Evolutionary conservation across 2,888 invertebrate species (phyloP).

Genomic region (Synergus itoensis): DNA sequence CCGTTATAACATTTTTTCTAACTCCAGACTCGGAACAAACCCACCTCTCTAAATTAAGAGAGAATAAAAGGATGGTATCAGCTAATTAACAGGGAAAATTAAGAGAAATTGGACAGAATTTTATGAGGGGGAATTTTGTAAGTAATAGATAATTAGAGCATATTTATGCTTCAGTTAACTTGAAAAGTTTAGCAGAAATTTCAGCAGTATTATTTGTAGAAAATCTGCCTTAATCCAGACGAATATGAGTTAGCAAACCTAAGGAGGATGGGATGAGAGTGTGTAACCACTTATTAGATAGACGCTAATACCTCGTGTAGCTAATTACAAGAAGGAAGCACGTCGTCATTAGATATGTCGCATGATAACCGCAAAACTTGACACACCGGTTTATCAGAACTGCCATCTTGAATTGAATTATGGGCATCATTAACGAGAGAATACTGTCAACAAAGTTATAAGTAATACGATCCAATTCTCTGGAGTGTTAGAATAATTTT

Average conservation of each 20-base stretch:
- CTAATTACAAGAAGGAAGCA: constrained; percentile 65
- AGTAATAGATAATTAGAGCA: not conserved
- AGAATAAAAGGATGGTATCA: too few species aligned
- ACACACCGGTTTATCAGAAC: constrained; percentile 44
- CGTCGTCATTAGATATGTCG: constrained; percentile 59
- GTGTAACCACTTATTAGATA: constrained; percentile 55
- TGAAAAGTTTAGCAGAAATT: not conserved
- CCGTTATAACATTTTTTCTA: not conserved
- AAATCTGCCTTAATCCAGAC: constrained; percentile 4
- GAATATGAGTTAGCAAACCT: not conserved
- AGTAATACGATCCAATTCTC: not conserved
- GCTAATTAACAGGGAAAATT: too few species aligned
- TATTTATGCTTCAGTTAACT: not conserved
- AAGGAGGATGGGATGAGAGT: constrained; percentile 41
- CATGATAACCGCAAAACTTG: constrained; percentile 56
- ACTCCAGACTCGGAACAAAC: too few species aligned
- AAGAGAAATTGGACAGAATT: too few species aligned
- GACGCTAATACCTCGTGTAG: constrained; percentile 56
- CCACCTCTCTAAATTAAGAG: too few species aligned
- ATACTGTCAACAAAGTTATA: constrained; percentile 43
- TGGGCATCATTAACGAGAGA: constrained; percentile 17
- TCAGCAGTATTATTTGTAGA: not conserved
- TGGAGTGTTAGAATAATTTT: constrained; percentile 35
- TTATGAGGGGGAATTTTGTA: too few species aligned
- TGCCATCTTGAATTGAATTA: constrained; percentile 38